Evolutionary conservation across 2,113 vertebrate genomes (phyloP).

Genomic region (Thalassoma bifasciatum): DNA sequence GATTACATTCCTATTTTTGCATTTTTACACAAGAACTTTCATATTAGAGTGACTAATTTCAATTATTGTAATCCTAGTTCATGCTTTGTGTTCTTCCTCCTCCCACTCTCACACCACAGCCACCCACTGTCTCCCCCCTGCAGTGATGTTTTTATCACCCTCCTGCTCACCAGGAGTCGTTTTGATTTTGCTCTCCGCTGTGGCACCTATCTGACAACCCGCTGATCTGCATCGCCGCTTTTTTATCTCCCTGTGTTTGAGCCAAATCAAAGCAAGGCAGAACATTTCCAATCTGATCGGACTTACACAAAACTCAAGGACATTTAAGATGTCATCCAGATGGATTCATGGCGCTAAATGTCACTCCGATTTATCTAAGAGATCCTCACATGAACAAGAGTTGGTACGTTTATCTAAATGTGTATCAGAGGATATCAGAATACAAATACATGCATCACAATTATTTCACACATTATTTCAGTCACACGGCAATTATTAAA

Average conservation of each 20-base stretch:
- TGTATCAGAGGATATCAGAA: neutral
- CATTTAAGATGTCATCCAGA: slow-evolving; percentile 12
- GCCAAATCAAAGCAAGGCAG: slow-evolving; percentile 46
- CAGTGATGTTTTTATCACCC: slow-evolving; percentile 65
- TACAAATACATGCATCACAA: neutral
- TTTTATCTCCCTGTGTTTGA: slow-evolving; percentile 64
- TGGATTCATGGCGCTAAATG: slow-evolving; percentile 28
- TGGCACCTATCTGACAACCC: slow-evolving; percentile 57
- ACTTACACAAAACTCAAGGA: slow-evolving; percentile 45
- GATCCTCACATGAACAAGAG: slow-evolving; percentile 6
- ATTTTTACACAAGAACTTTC: slow-evolving; percentile 26
- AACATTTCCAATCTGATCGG: slow-evolving; percentile 52
- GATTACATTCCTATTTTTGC: slow-evolving; percentile 44
- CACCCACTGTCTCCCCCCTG: slow-evolving; percentile 53
- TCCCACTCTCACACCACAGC: slow-evolving; percentile 31
- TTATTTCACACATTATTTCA: too few species aligned
- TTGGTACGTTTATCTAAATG: neutral
- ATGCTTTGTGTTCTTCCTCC: slow-evolving; percentile 37
- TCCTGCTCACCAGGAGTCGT: slow-evolving; percentile 62
- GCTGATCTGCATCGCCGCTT: slow-evolving; percentile 57
- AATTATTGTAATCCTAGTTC: slow-evolving; percentile 44
- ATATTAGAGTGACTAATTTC: slow-evolving; percentile 51
- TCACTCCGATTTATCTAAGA: slow-evolving; percentile 25
- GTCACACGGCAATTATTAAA: too few species aligned
- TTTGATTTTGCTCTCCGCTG: slow-evolving; percentile 54